These are phyloP conservation scores for Allophyes oxyacanthae DNA, from an alignment of 2,888 invertebrate species.

Conservation along the genomic window DNA sequence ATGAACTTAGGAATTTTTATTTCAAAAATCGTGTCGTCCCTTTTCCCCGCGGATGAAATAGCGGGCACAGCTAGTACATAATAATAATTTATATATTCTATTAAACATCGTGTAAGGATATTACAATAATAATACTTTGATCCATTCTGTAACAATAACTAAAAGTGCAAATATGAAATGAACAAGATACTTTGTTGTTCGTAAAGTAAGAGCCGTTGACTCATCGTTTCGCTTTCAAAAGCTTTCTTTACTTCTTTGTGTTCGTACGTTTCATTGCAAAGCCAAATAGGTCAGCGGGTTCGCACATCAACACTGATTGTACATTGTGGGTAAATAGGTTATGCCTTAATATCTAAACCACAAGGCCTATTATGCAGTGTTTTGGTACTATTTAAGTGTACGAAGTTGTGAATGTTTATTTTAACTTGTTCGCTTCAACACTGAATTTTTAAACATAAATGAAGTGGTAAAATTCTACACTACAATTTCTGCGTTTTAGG, in stretches of 20 bases:
- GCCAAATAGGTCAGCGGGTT: conserved; percentile 82
- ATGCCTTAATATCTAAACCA: conserved; percentile 22
- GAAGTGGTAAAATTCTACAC: no score
- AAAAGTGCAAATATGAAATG: conserved; percentile 41
- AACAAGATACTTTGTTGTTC: conserved; percentile 41
- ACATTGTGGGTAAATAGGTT: conserved; percentile 50
- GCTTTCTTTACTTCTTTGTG: conserved; percentile 76
- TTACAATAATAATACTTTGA: not conserved
- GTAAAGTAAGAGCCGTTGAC: conserved; percentile 73
- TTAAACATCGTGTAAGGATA: no score
- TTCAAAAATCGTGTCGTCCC: no score
- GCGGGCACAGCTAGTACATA: no score
- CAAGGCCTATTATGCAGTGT: not conserved
- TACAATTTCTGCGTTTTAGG: no score
- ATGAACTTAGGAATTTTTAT: no score
- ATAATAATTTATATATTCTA: no score
- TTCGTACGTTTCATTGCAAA: conserved; percentile 80
- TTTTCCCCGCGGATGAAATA: no score
- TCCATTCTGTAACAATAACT: conserved; percentile 8
- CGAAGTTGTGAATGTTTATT: not conserved
- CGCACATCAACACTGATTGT: conserved; percentile 66
- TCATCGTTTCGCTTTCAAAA: conserved; percentile 78
- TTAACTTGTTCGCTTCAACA: not conserved
- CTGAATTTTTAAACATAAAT: no score
- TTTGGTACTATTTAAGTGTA: not conserved